Evolutionary conservation across 2,113 vertebrate species (phyloP).

Genomic region (Channa argus): DNA sequence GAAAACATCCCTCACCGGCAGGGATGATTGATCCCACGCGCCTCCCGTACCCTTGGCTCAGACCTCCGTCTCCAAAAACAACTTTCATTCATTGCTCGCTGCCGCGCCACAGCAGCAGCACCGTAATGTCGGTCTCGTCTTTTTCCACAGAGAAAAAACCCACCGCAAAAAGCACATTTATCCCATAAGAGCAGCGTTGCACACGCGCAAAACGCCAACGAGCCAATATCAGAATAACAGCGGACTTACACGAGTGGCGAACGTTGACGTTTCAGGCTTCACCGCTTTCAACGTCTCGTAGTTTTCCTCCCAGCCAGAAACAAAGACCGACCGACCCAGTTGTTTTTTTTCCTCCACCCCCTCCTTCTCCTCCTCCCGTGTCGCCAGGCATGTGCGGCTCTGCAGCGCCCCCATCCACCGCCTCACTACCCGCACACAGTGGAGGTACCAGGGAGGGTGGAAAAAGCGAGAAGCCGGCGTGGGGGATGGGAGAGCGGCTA

Average conservation of each 20-base stretch:
- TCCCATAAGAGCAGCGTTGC: background rate
- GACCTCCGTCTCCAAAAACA: constrained; percentile 73
- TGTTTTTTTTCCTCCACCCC: constrained; percentile 68
- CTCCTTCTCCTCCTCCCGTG: constrained; percentile 61
- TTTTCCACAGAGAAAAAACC: constrained; percentile 26
- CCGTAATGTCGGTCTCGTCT: constrained; percentile 65
- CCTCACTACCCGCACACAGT: constrained; percentile 47
- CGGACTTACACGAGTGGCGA: constrained; percentile 78
- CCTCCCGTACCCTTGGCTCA: constrained; percentile 76
- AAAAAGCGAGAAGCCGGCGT: constrained; percentile 26
- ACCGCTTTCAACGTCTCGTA: constrained; percentile 72
- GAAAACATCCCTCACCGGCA: constrained; percentile 48
- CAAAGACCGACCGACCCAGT: constrained; percentile 82
- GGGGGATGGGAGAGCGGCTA: constrained; percentile 67
- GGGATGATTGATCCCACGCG: constrained; percentile 78
- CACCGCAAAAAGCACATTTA: background rate
- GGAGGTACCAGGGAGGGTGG: constrained; percentile 40
- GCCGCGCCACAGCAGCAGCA: constrained; percentile 68
- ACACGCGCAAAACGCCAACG: background rate
- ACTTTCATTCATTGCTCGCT: constrained; percentile 83
- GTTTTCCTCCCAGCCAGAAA: constrained; percentile 82
- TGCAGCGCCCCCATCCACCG: constrained; percentile 73
- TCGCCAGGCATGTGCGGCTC: constrained; percentile 57
- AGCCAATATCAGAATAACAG: background rate
- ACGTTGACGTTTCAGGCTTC: constrained; percentile 62